Base-by-base conservation (phyloP, 1,140 invertebrate species). In the Rhizoglyphus robini region DNA sequence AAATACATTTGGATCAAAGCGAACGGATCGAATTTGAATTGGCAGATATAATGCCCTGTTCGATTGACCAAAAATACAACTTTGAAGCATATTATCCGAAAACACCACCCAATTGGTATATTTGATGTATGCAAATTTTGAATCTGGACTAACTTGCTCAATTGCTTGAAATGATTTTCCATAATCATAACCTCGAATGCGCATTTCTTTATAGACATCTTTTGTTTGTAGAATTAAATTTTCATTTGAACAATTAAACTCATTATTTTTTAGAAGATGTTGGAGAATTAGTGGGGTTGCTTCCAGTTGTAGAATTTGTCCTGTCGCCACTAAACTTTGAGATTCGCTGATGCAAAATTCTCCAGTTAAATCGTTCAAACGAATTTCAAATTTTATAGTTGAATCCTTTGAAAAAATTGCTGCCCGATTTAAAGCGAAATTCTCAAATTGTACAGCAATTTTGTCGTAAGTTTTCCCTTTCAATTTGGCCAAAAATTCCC, bases 161-260 rank as follows among this genome's bases (percentile, higher is more conserved):
- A 59, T 29, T 49, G 36, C 58, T 51, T 58, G 69, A 51, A 66
- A 70, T 36, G 51, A 69, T 59, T 88, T 88, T 8, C 79, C 79
- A 75, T 98, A 98, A 73, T 97, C 90, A 74, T 98, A 98, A 5
- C 94, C 95, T 67, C 93, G 80, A 0, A 97, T 79, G 67, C 89
- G 78, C 13, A 98, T 78, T 75, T 96, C 92, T 74, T 96, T 96
- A 79, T 99, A 99, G 18, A 96, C 79, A 72, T 98, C 94, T 27
- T 80, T 97, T 77, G 29, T 82, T 78, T 58, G 88, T 75, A 75
- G 59, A 29, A 67, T 61, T 74, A 73, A 23, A 32, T 63, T 69
- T 61, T 48, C 2, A 61, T 32, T 18, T 13, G 31, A n/a, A n/a
- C n/a, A n/a, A n/a, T n/a, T n/a, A n/a, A n/a, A n/a, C n/a, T n/a